Evolutionary conservation across 2,797 vertebrate species (phyloP), one percentile per base, ranked within the genome.

Genomic region (Brachyrhaphis roseni): DNA sequence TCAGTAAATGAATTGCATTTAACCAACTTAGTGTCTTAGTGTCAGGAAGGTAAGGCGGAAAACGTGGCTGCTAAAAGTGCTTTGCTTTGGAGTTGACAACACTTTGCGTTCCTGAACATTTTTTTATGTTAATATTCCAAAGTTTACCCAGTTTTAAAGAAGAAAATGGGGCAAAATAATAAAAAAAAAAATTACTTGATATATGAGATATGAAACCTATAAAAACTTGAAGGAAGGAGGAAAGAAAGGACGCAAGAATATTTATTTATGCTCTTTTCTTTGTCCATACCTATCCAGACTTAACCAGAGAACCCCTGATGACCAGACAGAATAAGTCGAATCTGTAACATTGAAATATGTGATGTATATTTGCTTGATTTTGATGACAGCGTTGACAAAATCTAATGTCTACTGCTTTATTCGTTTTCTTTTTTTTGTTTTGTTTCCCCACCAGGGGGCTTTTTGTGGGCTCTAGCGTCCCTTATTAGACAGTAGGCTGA

Each of bases 1-100:
- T 75, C 36, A 68, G 77, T 1, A 34, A 77, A 75, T 12, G 72
- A 84, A 82, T 88, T 86, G 77, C 74, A 68, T 78, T 76, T 77
- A 82, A 89, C 78, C 12, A 62, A 18, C 74, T 59, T 49, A 73
- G 71, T 72, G 77, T 66, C 74, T 59, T 49, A 73, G 71, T 72
- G 77, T 66, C 51, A 43, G 73, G 74, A 86, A 79, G 15, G 45
- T 80, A 76, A 59, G 82, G 73, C 1, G 45, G n/a, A 84, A 55
- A 55, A 45, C 79, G 78, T 15, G 68, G 77, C 66, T 76, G 74
- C 78, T 81, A 78, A 75, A 72, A 72, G 46, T 59, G 77, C 78
- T 68, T 70, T 0, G 4, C 59, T 66, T n/a, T 2, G 77, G 51
- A 43, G 20, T 47, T 53, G 76, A 59, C 26, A 84, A 73, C 6